Evolutionary conservation across 1,140 invertebrate species (phyloP).

Genomic region (Frieseomelitta varia): DNA sequence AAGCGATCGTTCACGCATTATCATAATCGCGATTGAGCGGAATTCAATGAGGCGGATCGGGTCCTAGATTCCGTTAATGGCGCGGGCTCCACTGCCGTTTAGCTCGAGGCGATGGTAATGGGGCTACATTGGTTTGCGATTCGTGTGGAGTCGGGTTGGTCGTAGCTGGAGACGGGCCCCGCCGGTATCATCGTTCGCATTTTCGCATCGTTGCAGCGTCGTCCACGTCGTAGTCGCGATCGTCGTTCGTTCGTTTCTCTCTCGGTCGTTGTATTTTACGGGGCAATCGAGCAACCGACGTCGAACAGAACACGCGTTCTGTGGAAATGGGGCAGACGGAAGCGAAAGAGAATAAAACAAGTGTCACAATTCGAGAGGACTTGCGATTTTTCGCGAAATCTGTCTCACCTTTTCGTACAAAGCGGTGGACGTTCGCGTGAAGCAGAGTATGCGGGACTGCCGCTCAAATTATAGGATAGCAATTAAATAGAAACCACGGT

Average conservation of each 20-base stretch:
- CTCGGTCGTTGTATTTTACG: conserved; percentile 62
- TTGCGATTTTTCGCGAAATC: conserved; percentile 8
- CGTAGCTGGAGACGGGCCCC: conserved; percentile 19
- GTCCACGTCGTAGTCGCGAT: conserved; percentile 12
- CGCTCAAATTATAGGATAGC: conserved; percentile 65
- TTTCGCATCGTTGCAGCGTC: conserved; percentile 17
- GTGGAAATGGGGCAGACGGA: conserved; percentile 49
- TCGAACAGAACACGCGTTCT: conserved; percentile 67
- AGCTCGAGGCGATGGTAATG: conserved; percentile 69
- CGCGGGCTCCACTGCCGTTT: conserved; percentile 65
- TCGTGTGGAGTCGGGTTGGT: conserved; percentile 14
- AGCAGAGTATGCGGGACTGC: conserved; percentile 33
- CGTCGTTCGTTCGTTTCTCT: neutral
- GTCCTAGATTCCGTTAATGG: conserved; percentile 72
- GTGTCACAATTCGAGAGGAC: conserved; percentile 48
- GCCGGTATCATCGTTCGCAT: conserved; percentile 7
- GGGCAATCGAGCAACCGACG: conserved; percentile 67
- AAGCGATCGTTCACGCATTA: conserved; percentile 66
- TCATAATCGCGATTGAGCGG: conserved; percentile 69
- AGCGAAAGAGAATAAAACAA: neutral
- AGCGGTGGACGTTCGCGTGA: conserved; percentile 52
- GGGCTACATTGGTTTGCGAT: conserved; percentile 55
- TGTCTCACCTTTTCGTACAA: conserved; percentile 58
- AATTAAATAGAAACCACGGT: conserved; percentile 74
- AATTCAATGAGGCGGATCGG: conserved; percentile 70